A percentile compares a stretch with the other conserved stretches of the same genome.
These are phyloP conservation scores for Vanessa tameamea DNA, from an alignment of 1,140 invertebrate genomes.

Conservation along the genomic window DNA sequence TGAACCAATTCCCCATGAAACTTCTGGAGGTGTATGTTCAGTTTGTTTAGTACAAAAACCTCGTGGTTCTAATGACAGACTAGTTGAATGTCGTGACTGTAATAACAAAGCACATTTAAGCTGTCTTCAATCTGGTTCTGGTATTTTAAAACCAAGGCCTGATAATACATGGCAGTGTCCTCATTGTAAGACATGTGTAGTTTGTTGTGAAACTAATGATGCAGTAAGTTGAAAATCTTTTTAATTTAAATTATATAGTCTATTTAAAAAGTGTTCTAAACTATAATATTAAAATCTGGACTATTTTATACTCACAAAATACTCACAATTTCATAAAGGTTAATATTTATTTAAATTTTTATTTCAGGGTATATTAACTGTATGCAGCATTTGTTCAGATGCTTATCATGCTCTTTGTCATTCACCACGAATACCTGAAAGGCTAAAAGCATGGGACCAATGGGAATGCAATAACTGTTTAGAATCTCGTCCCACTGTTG, in stretches of 20 bases:
- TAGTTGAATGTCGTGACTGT: conserved; percentile 90
- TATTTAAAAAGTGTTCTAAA: conserved; percentile 59
- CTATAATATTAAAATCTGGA: not conserved
- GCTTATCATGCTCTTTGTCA: conserved; percentile 91
- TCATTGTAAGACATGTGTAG: conserved; percentile 86
- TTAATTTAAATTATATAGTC: not conserved
- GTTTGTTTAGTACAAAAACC: conserved; percentile 81
- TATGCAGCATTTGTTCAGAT: conserved; percentile 91
- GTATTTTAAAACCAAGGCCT: conserved; percentile 83
- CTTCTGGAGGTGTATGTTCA: conserved; percentile 81
- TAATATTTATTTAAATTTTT: conserved; percentile 28
- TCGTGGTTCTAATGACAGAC: conserved; percentile 83
- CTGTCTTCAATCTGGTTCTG: conserved; percentile 85
- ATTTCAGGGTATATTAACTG: conserved; percentile 85
- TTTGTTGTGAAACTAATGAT: conserved; percentile 87
- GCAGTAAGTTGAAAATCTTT: conserved; percentile 80
- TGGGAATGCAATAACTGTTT: conserved; percentile 83
- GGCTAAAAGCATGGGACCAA: conserved; percentile 79
- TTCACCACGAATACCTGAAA: conserved; percentile 82
- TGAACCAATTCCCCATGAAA: conserved; percentile 58
- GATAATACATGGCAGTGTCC: conserved; percentile 88
- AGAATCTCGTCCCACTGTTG: conserved; percentile 66
- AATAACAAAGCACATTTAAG: conserved; percentile 87
- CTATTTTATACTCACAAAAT: too few relatives aligned
- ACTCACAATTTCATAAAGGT: not conserved